Conservation (phyloP, 2,113 vertebrate species). For the Maccullochella peelii region DNA sequence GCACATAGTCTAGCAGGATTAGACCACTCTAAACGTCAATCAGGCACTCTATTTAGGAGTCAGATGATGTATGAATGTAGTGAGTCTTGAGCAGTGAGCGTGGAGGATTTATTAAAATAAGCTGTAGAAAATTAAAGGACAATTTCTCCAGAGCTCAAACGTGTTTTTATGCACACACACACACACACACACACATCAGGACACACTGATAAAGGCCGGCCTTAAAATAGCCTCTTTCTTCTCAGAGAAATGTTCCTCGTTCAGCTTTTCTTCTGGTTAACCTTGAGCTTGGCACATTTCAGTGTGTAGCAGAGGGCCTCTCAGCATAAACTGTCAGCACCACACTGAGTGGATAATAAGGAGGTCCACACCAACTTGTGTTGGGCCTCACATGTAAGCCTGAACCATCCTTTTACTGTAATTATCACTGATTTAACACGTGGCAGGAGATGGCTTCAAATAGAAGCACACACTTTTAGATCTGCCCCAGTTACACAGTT, state of each 20-base stretch:
- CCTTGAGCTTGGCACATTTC: constrained; percentile 57
- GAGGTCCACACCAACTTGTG: constrained; percentile 21
- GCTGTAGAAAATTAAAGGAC: constrained; percentile 32
- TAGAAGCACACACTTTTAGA: background rate
- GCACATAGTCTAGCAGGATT: background rate
- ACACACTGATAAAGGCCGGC: constrained; percentile 20
- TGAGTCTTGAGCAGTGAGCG: constrained; percentile 9
- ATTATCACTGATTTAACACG: background rate
- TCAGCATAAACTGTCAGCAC: constrained; percentile 36
- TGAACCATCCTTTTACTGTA: background rate
- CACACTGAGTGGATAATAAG: constrained; percentile 44
- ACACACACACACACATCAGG: background rate
- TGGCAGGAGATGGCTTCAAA: background rate
- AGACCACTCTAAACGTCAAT: constrained; percentile 1
- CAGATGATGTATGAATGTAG: constrained; percentile 14
- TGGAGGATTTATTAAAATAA: constrained; percentile 27
- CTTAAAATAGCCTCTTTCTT: constrained; percentile 42
- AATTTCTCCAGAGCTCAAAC: constrained; percentile 6
- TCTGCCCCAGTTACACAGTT: background rate
- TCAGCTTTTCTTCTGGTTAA: constrained; percentile 45
- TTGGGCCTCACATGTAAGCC: background rate
- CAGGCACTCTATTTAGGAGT: constrained; percentile 17
- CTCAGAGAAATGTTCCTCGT: constrained; percentile 30
- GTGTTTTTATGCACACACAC: background rate
- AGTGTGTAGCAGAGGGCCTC: constrained; percentile 22